Evolutionary conservation across 1,140 invertebrate genomes (phyloP).

Genomic region (Maconellicoccus hirsutus): DNA sequence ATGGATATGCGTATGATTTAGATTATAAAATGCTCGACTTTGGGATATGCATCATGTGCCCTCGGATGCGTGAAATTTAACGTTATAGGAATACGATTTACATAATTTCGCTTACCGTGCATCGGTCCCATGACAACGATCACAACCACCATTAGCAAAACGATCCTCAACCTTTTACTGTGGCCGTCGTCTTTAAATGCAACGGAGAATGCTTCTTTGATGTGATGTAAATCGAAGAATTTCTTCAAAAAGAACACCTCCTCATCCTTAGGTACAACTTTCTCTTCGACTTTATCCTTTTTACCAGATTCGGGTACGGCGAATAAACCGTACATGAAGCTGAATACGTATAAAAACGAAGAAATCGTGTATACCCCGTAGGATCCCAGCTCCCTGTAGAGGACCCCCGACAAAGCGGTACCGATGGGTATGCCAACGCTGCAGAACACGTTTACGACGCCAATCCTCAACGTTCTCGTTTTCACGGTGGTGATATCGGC

Average conservation of each 20-base stretch:
- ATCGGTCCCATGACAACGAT: constrained; percentile 71
- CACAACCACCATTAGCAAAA: constrained; percentile 62
- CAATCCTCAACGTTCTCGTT: constrained; percentile 66
- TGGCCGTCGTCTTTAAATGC: constrained; percentile 61
- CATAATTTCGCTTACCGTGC: constrained; percentile 46
- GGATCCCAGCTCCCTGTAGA: constrained; percentile 56
- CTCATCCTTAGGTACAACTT: constrained; percentile 27
- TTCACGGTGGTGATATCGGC: constrained; percentile 70
- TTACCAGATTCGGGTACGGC: constrained; percentile 45
- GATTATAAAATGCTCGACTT: too few species aligned
- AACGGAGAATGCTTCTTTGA: constrained; percentile 58
- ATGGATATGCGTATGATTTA: too few species aligned
- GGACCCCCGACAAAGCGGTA: constrained; percentile 28
- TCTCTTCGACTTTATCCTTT: constrained; percentile 11
- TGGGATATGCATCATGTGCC: too few species aligned
- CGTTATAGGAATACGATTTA: too few species aligned
- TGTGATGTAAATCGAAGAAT: constrained; percentile 60
- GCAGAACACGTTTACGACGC: constrained; percentile 69
- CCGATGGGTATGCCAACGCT: constrained; percentile 62
- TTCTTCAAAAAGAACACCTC: constrained; percentile 35
- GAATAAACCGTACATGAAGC: constrained; percentile 55
- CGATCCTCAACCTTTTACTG: constrained; percentile 54
- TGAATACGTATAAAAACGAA: constrained; percentile 55
- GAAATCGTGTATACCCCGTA: constrained; percentile 67
- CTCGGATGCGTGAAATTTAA: too few species aligned